These are phyloP conservation scores for Tetranychus truncatus DNA, from an alignment of 2,888 invertebrate species.

Conservation along the genomic window DNA sequence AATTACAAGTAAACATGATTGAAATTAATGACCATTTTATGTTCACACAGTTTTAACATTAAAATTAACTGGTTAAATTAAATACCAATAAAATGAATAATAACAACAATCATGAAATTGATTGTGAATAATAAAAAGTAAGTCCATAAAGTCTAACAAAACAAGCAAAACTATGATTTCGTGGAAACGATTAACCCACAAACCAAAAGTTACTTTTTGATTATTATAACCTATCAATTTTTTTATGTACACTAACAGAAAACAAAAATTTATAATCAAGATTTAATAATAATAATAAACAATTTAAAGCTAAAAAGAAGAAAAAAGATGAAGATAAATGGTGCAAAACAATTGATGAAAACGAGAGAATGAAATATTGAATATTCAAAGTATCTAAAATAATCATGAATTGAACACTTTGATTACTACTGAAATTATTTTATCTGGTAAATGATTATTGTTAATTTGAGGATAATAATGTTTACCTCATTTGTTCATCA, in stretches of 20 bases:
- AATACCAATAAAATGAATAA: no score
- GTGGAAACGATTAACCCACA: constrained; percentile 6
- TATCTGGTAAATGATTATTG: constrained; percentile 7
- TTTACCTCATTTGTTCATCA: constrained; percentile 57
- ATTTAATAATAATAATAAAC: no score
- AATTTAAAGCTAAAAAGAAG: not conserved
- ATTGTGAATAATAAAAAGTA: not conserved
- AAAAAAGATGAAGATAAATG: not conserved
- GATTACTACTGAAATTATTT: constrained; percentile 1
- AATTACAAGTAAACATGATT: no score
- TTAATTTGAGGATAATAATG: constrained; percentile 8
- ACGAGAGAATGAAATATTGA: not conserved
- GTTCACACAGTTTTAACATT: no score
- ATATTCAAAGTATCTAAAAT: not conserved
- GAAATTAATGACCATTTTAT: no score
- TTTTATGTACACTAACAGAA: no score
- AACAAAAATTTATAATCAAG: no score
- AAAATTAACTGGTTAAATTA: no score
- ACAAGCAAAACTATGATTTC: not conserved
- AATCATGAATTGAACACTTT: constrained; percentile 14
- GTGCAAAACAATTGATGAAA: not conserved
- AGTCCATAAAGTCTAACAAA: not conserved
- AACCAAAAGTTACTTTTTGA: not conserved
- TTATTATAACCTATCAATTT: no score
- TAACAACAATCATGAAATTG: not conserved